Evolutionary conservation across 2,888 invertebrate genomes (phyloP).

Genomic region (Netelia inedita): DNA sequence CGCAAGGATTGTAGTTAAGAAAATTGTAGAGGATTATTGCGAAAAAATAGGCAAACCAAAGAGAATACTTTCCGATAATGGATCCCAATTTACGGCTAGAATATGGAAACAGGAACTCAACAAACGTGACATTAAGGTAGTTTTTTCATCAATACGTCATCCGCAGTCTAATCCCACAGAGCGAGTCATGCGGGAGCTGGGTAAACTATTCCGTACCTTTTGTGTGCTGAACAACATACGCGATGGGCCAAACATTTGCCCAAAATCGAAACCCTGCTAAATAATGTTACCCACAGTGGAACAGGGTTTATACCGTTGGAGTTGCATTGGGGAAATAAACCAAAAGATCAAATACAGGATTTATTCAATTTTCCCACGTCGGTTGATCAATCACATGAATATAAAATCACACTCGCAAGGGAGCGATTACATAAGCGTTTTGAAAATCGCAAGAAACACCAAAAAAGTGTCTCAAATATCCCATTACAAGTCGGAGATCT

Average conservation of each 20-base stretch:
- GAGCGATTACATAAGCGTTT: background rate
- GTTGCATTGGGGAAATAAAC: constrained; percentile 44
- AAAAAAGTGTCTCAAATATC: constrained; percentile 7
- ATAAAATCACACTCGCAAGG: background rate
- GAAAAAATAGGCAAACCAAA: constrained; percentile 11
- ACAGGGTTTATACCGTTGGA: constrained; percentile 40
- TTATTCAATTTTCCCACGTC: constrained; percentile 11
- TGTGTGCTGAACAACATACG: constrained; percentile 51
- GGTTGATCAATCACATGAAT: constrained; percentile 6
- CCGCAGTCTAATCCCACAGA: constrained; percentile 60
- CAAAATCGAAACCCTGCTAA: constrained; percentile 29
- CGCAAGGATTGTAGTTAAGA: constrained; percentile 23
- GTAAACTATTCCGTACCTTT: constrained; percentile 57
- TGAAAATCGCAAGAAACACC: constrained; percentile 12
- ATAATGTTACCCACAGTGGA: constrained; percentile 28
- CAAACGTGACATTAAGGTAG: constrained; percentile 20
- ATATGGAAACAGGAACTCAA: constrained; percentile 16
- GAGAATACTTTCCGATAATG: constrained; percentile 36
- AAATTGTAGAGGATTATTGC: constrained; percentile 36
- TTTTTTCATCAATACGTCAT: constrained; percentile 56
- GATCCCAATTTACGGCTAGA: constrained; percentile 44
- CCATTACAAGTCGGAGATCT: background rate
- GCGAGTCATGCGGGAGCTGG: constrained; percentile 66
- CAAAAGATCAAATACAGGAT: constrained; percentile 7
- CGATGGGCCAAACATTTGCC: constrained; percentile 50